Percentiles rank a stretch among this genome's conserved stretches.
Evolutionary conservation across 2,888 invertebrate genomes (phyloP).

Genomic region (Sepiola atlantica): DNA sequence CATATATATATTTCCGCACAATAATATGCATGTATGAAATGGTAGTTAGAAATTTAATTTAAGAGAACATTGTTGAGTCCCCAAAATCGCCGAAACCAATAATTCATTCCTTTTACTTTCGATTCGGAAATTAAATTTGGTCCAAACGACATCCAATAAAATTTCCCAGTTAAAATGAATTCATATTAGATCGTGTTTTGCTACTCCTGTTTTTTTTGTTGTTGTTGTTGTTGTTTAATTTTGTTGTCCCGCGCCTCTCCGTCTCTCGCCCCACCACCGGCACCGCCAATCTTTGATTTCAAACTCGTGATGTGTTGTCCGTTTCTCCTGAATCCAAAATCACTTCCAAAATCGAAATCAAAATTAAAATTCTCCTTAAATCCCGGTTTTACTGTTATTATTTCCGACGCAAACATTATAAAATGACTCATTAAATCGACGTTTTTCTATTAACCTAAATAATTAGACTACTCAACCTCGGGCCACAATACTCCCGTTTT

Average conservation of each 20-base stretch:
- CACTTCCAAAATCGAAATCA: background rate
- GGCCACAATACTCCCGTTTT: background rate
- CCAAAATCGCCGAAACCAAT: too few species aligned
- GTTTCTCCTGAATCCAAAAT: background rate
- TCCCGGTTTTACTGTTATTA: background rate
- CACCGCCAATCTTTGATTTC: background rate
- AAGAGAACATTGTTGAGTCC: too few species aligned
- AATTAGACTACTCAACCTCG: background rate
- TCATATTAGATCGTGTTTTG: background rate
- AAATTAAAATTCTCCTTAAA: background rate
- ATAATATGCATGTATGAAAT: too few species aligned
- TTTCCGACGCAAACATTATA: background rate
- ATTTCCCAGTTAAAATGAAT: background rate
- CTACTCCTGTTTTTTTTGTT: too few species aligned
- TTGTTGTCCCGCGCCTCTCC: too few species aligned
- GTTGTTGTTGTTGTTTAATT: too few species aligned
- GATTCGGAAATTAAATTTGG: too few species aligned
- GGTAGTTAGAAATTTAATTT: too few species aligned
- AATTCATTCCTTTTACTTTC: too few species aligned
- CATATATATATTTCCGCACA: background rate
- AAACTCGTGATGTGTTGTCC: background rate
- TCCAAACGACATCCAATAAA: background rate
- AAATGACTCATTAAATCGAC: background rate
- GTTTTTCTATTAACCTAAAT: background rate
- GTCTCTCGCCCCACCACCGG: too few species aligned